phyloP scores from a whole-genome alignment of 2,888 invertebrate genomes.

The Oligia strigilis region DNA sequence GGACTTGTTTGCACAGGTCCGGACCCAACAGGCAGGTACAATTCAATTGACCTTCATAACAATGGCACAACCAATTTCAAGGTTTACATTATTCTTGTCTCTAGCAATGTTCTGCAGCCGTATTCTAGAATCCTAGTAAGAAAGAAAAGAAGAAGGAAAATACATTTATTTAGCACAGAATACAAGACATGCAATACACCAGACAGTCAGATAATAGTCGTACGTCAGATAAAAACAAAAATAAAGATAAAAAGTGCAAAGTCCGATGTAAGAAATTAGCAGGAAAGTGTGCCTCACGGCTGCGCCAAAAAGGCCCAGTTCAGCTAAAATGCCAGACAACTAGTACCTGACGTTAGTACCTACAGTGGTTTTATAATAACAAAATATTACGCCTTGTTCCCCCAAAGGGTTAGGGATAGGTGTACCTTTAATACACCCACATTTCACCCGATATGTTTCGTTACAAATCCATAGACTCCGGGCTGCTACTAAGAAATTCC shows the following conservation, averaged over 20 bases:
- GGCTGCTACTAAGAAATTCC: background rate
- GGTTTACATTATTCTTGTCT: background rate
- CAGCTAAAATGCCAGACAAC: no score
- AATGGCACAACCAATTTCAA: conserved; percentile 19
- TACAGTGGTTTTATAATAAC: background rate
- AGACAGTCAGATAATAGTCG: no score
- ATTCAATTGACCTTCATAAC: conserved; percentile 30
- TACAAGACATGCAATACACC: no score
- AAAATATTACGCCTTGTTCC: background rate
- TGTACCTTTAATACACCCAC: no score
- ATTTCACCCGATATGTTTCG: no score
- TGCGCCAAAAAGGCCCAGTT: no score
- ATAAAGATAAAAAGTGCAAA: no score
- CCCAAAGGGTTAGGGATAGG: background rate
- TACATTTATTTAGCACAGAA: no score
- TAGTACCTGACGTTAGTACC: background rate
- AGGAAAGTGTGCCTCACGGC: no score
- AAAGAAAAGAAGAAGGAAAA: no score
- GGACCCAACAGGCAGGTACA: background rate
- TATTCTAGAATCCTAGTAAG: background rate
- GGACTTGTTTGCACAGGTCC: conserved; percentile 19
- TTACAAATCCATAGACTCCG: background rate
- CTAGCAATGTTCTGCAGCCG: background rate
- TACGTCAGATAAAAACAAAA: no score
- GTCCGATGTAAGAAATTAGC: no score